These are phyloP conservation scores for Phrynocephalus vlangalii DNA, from an alignment of 2,797 vertebrate species.

Conservation along the genomic window DNA sequence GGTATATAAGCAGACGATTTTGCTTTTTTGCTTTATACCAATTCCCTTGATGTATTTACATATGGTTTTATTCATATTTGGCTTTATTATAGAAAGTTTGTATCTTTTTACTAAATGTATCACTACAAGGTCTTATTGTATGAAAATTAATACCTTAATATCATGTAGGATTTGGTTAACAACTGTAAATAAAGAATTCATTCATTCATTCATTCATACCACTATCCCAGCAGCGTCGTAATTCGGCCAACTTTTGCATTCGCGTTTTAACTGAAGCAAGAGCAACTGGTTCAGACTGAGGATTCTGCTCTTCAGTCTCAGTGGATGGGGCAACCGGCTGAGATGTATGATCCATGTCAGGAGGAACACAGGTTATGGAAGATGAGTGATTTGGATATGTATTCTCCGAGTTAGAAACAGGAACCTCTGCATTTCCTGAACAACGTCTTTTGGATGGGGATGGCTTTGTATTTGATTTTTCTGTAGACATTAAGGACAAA, in stretches of 20 bases:
- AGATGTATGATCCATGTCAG: conserved; percentile 15
- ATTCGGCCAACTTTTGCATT: conserved; percentile 88
- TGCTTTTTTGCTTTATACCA: no score
- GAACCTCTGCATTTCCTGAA: conserved; percentile 79
- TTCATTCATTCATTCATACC: conserved; percentile 62
- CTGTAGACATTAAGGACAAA: conserved; percentile 58
- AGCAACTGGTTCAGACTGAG: conserved; percentile 44
- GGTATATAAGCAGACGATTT: no score
- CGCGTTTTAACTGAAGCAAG: conserved; percentile 84
- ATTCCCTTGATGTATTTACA: no score
- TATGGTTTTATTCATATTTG: no score
- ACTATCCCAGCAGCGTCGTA: conserved; percentile 88
- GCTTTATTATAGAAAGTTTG: no score
- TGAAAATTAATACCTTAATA: no score
- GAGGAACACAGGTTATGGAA: conserved; percentile 36
- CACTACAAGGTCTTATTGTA: no score
- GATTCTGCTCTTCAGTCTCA: conserved; percentile 35
- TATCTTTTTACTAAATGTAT: no score
- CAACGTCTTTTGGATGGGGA: conserved; percentile 92
- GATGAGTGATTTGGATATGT: conserved; percentile 69
- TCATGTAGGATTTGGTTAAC: no score
- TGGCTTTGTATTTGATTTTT: conserved; percentile 85
- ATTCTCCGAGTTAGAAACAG: conserved; percentile 81
- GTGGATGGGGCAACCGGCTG: neutral
- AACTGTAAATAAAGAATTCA: no score